Evolutionary conservation across 2,888 invertebrate species (phyloP).

Genomic region (Cryptus armator): DNA sequence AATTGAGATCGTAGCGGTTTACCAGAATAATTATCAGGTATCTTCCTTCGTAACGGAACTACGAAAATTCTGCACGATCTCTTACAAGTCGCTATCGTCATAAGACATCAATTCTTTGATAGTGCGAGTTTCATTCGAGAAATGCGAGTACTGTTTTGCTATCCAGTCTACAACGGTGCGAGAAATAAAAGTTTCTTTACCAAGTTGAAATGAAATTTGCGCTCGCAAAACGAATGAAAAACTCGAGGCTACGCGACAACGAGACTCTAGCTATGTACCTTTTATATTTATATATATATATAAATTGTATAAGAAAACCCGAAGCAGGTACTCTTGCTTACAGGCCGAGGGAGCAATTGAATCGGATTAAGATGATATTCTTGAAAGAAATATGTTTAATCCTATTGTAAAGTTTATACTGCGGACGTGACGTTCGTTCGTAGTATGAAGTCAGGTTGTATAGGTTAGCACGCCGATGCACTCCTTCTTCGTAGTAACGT

Average conservation of each 20-base stretch:
- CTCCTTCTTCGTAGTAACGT: background rate
- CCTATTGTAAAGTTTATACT: background rate
- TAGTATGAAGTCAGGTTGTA: background rate
- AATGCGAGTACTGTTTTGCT: background rate
- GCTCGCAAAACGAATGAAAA: slow-evolving; percentile 9
- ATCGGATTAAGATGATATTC: slow-evolving; percentile 5
- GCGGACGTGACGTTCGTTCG: background rate
- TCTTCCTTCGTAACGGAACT: too few species aligned
- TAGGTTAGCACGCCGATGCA: background rate
- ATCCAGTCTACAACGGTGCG: background rate
- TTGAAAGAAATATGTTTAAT: slow-evolving; percentile 24
- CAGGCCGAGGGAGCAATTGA: background rate
- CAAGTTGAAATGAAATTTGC: slow-evolving; percentile 6
- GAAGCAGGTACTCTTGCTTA: background rate
- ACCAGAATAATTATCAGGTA: too few species aligned
- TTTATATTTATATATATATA: background rate
- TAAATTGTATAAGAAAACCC: background rate
- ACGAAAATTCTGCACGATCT: too few species aligned
- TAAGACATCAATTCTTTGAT: background rate
- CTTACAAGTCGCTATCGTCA: background rate
- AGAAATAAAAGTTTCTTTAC: slow-evolving; percentile 8
- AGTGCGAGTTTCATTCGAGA: background rate
- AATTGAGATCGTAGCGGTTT: too few species aligned
- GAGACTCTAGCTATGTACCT: background rate
- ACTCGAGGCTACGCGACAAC: background rate